Base-by-base conservation (phyloP, 1,140 invertebrate genomes). In the Chelonus insularis region DNA sequence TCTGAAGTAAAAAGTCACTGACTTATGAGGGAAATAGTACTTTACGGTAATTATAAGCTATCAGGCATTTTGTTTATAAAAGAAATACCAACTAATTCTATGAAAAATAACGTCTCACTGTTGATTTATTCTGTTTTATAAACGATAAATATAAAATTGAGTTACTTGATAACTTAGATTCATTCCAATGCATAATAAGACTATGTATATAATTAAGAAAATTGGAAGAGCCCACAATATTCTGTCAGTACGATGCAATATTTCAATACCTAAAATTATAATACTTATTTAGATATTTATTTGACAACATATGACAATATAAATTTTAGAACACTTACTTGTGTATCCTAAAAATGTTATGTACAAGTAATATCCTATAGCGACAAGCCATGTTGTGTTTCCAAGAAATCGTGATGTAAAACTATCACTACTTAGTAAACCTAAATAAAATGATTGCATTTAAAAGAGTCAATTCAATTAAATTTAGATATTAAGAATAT, bases 311-410 rank as follows among this genome's bases (percentile, higher is more conserved):
- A 4, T 43, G 47, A 32, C 16, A 43, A 9, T 21, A 16, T n/a
- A 14, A 41, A 18, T n/a, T 2, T 34, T 18, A 52, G n/a, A 5
- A 12, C 71, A 86, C 90, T 89, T 79, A 96, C 94, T 94, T 80
- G 92, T 96, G 77, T 98, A 99, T 65, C 97, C 97, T 62, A 99
- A 85, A 79, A 99, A 99, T 47, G 96, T 98, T 65, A 99, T 98
- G 74, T 99, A 99, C 61, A 97, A 83, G 72, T 99, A 99, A 78
- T 99, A 99, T 59, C 89, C 84, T 60, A 94, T 81, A 25, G 94
- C 94, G 54, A 96, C 86, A 12, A 98, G 84, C 96, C 96, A 99
- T 66, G 98, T 88, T 0, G 94, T 89, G 78, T 99, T 99, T 16
- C 95, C 95, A 71, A 98, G 82, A 11, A 98, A 84, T 63, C 88